Percentiles rank a stretch among this genome's conserved stretches.
Evolutionary conservation across 2,797 vertebrate genomes (phyloP).

Genomic region (Okamejei kenojei): DNA sequence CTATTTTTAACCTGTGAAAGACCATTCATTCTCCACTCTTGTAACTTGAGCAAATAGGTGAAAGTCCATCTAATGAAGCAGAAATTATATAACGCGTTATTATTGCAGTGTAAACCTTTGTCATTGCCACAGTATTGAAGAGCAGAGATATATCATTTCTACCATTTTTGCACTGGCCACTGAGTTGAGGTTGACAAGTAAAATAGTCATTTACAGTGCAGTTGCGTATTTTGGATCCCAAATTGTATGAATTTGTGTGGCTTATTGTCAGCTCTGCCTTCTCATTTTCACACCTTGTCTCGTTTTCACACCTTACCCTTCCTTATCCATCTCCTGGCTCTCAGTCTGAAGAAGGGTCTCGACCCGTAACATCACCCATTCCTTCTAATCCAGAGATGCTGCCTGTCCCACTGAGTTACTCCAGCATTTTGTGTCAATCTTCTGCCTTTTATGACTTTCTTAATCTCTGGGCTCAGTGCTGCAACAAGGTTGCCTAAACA

Average conservation of each 20-base stretch:
- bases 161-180: neutral
- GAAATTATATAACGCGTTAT: neutral
- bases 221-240: neutral
- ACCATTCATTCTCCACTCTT: neutral
- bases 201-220: slow-evolving; percentile 16
- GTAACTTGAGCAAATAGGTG: neutral
- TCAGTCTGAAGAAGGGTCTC: too few relatives aligned
- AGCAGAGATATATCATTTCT: neutral
- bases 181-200: neutral
- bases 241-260: neutral
- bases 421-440: too few relatives aligned
- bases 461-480: neutral
- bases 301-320: too few relatives aligned
- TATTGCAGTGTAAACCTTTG: neutral
- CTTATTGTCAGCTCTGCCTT: neutral
- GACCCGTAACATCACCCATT: too few relatives aligned
- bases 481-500: neutral
- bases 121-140: neutral
- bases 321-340: too few relatives aligned
- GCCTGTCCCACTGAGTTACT: too few relatives aligned
- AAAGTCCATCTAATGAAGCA: neutral
- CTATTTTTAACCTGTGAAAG: slow-evolving; percentile 23
- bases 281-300: too few relatives aligned
- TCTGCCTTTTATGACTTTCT: neutral
- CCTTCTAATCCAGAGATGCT: too few relatives aligned